Conservation (phyloP, 2,888 invertebrate genomes). For the Plagodis pulveraria region DNA sequence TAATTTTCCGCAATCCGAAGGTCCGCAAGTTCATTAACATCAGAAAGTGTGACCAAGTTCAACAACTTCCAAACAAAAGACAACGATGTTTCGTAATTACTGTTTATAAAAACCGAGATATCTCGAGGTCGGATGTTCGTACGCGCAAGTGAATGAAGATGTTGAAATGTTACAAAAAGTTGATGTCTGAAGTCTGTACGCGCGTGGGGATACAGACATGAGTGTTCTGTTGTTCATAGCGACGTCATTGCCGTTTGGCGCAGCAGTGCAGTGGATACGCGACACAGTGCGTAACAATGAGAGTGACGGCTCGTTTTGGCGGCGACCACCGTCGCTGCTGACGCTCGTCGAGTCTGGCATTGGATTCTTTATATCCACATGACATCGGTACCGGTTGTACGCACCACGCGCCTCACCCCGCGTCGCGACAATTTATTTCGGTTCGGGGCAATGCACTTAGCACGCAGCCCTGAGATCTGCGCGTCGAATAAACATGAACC, state of each 20-base stretch:
- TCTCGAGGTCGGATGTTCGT: slow-evolving; percentile 24
- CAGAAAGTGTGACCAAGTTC: slow-evolving; percentile 30
- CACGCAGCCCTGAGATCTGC: slow-evolving; percentile 76
- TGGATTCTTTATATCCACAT: slow-evolving; percentile 44
- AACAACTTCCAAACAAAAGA: slow-evolving; percentile 34
- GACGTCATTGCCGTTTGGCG: slow-evolving; percentile 41
- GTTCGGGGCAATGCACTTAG: slow-evolving; percentile 83
- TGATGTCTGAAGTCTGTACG: slow-evolving; percentile 48
- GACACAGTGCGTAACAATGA: slow-evolving; percentile 47
- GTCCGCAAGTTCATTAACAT: slow-evolving; percentile 25
- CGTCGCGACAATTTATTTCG: slow-evolving; percentile 83
- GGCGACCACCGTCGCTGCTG: slow-evolving; percentile 44
- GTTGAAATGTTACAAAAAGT: slow-evolving; percentile 60
- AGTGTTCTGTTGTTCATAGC: slow-evolving; percentile 43
- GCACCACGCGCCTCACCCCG: slow-evolving; percentile 65
- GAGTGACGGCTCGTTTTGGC: slow-evolving; percentile 66
- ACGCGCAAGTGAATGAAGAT: slow-evolving; percentile 38
- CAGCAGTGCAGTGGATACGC: slow-evolving; percentile 50
- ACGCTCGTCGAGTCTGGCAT: slow-evolving; percentile 53
- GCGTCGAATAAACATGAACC: slow-evolving; percentile 67
- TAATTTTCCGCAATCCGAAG: slow-evolving; percentile 20
- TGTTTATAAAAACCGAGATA: slow-evolving; percentile 20
- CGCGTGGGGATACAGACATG: slow-evolving; percentile 34
- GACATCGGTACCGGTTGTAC: slow-evolving; percentile 79
- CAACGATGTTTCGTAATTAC: slow-evolving; percentile 25